Evolutionary conservation across 2,113 vertebrate genomes (phyloP).

Genomic region (Microcebus jonahi): DNA sequence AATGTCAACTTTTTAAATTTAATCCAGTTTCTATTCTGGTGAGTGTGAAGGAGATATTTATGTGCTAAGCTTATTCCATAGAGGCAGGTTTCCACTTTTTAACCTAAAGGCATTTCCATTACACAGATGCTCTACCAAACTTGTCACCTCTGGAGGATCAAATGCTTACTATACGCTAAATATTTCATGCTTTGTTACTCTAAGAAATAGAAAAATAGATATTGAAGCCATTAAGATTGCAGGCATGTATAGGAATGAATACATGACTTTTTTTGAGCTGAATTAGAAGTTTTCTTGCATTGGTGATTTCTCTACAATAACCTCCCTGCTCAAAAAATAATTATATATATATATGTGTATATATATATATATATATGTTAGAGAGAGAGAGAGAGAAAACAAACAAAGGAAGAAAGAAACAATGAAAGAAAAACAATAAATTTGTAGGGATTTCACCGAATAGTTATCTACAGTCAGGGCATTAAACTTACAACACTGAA

Average conservation of each 20-base stretch:
- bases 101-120: not conserved
- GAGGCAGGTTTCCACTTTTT: not conserved
- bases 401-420: too few relatives aligned
- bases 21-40: slow-evolving; percentile 49
- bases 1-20: slow-evolving; percentile 48
- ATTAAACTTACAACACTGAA: not conserved
- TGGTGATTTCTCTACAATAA: not conserved
- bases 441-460: not conserved
- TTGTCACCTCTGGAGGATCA: not conserved
- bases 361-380: too few relatives aligned
- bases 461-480: not conserved
- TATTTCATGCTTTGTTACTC: not conserved
- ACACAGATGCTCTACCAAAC: not conserved
- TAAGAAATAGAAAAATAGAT: not conserved
- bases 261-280: not conserved
- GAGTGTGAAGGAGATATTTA: slow-evolving; percentile 31
- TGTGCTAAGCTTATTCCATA: slow-evolving; percentile 14
- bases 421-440: not conserved
- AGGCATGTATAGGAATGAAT: not conserved
- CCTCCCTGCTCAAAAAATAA: not conserved
- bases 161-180: not conserved
- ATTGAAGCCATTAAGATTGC: not conserved
- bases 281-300: not conserved
- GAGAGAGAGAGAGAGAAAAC: too few relatives aligned
- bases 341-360: too few relatives aligned